Conservation (phyloP, 2,888 invertebrate genomes). For the Platynereis dumerilii region DNA sequence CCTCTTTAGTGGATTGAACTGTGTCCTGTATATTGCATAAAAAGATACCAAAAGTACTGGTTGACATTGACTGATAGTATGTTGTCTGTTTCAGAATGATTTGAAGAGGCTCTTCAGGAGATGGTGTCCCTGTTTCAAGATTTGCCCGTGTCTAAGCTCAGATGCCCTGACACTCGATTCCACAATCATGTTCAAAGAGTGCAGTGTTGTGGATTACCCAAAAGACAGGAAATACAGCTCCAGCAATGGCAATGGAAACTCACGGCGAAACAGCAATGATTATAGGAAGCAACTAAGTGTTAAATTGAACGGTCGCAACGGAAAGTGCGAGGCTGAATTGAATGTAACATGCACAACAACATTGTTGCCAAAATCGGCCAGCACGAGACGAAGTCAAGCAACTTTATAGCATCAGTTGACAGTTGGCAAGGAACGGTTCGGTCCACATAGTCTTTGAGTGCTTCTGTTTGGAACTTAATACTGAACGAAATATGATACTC, state of each 20-base stretch:
- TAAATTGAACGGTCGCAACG: constrained; percentile 14
- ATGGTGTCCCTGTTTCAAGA: constrained; percentile 18
- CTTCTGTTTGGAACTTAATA: too few relatives aligned
- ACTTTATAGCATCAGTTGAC: too few relatives aligned
- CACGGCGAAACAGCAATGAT: constrained; percentile 13
- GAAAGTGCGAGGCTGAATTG: background rate
- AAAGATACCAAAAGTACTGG: too few relatives aligned
- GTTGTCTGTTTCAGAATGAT: constrained; percentile 13
- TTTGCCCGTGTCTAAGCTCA: constrained; percentile 15
- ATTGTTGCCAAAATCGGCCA: too few relatives aligned
- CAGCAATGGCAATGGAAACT: constrained; percentile 6
- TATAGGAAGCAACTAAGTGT: constrained; percentile 17
- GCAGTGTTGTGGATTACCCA: background rate
- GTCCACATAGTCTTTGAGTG: too few relatives aligned
- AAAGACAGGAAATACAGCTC: constrained; percentile 12
- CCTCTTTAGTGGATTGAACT: too few relatives aligned
- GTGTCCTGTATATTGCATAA: too few relatives aligned
- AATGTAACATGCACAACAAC: too few relatives aligned
- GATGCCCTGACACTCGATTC: constrained; percentile 14
- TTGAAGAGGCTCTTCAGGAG: constrained; percentile 18
- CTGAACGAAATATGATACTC: too few relatives aligned
- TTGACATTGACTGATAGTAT: too few relatives aligned
- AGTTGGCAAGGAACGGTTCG: too few relatives aligned
- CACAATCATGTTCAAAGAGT: constrained; percentile 13
- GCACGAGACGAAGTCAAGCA: too few relatives aligned